Evolutionary conservation across 2,888 invertebrate species (phyloP).

Genomic region (Harmothoe impar): DNA sequence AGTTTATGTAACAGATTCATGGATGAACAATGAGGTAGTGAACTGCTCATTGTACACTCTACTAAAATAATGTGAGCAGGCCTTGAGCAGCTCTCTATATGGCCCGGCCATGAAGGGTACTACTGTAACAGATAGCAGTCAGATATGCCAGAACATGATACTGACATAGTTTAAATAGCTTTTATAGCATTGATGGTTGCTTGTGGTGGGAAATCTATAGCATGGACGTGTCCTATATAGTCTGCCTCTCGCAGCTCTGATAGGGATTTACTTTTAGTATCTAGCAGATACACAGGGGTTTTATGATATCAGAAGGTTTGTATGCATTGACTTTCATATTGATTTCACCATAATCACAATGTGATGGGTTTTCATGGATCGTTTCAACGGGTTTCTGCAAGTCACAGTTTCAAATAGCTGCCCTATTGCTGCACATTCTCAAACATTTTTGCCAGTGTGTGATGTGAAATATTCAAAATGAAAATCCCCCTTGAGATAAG

Average conservation of each 20-base stretch:
- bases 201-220: neutral
- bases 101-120: no score
- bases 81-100: neutral
- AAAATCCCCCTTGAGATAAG: neutral
- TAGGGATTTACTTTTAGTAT: no score
- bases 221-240: no score
- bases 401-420: neutral
- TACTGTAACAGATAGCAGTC: neutral
- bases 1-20: no score
- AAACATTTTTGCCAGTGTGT: neutral
- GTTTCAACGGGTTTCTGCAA: neutral
- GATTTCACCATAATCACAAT: no score
- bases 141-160: neutral
- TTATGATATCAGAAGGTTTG: no score
- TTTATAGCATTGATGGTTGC: neutral
- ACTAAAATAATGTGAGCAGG: no score
- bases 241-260: no score
- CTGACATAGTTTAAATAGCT: neutral
- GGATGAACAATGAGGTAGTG: no score
- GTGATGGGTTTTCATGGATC: neutral
- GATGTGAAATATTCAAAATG: neutral
- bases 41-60: no score
- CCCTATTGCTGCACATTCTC: neutral
- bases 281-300: no score
- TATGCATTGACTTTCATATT: no score